A percentile compares a stretch with the other conserved stretches of the same genome.
Evolutionary conservation across 1,140 invertebrate species (phyloP).

Genomic region (Zaprionus nigranus): DNA sequence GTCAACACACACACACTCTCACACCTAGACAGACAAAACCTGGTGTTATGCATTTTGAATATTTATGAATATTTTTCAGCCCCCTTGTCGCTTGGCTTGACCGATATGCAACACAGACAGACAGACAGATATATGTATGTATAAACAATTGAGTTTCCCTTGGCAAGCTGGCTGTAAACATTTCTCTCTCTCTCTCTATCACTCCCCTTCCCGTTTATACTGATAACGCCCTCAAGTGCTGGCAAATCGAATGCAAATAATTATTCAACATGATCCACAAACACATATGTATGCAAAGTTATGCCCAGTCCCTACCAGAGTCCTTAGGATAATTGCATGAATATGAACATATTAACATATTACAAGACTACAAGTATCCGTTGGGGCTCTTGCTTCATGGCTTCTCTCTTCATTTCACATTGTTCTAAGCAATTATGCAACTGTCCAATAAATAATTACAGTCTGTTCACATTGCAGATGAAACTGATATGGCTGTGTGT

Average conservation of each 20-base stretch:
- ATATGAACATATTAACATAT: constrained; percentile 60
- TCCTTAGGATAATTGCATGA: constrained; percentile 52
- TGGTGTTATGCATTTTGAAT: constrained; percentile 63
- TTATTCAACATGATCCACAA: constrained; percentile 61
- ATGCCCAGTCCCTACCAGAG: background rate
- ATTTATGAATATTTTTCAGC: constrained; percentile 58
- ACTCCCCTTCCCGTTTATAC: background rate
- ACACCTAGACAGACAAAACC: background rate
- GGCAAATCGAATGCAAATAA: constrained; percentile 60
- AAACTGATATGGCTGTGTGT: constrained; percentile 15
- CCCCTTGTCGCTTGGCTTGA: constrained; percentile 10
- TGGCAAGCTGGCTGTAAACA: background rate
- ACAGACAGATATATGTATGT: background rate
- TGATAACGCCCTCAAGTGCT: background rate
- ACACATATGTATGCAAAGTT: constrained; percentile 8
- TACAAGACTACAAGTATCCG: constrained; percentile 35
- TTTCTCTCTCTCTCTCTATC: background rate
- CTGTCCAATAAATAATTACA: constrained; percentile 31
- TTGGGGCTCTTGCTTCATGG: background rate
- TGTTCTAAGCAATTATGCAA: constrained; percentile 19
- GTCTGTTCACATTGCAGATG: constrained; percentile 1
- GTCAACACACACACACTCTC: constrained; percentile 23
- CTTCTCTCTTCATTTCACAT: background rate
- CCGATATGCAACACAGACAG: constrained; percentile 17
- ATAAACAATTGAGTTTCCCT: background rate